Base-by-base conservation (phyloP, 2,888 invertebrate species). In the Leptogaster cylindrica region DNA sequence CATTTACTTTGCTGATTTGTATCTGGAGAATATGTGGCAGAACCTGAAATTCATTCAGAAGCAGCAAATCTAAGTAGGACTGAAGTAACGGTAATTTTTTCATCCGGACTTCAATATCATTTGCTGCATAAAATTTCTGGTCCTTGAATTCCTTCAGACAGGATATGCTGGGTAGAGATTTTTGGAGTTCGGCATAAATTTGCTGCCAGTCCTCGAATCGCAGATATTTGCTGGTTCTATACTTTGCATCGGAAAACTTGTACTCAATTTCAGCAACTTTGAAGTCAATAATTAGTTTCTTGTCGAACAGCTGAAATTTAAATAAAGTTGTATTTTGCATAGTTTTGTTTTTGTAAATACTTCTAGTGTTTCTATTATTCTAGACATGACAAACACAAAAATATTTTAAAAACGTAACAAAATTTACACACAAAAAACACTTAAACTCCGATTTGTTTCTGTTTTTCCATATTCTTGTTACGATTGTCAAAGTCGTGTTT, bases 171-270 rank as follows among this genome's bases (percentile, higher is more conserved):
- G 12, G 41, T 23, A 66, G 10, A 6, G 41, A 23, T 12, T 23
- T 50, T 5, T 46, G 27, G 7, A 70, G 7, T 28, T 70, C 66
- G 7, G 66, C 68, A 28, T 70, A 70, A 7, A 70, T 46, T 28
- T 70, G 66, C 7, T 55, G 64, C 70, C 70, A 70, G 16, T 70
- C 64, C 48, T 67, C 66, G n/a, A 70, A 65, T 8, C 68, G 39
- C 25, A 70, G 44, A 68, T 68, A 70, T 65, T 70, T 70, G 28
- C 68, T 41, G n/a, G 66, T 68, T 18, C 50, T 52, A 12, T 66
- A 41, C 2, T 46, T 52, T 5, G 23, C 27, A 8, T 36, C 63
- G 14, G 63, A 61, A 8, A 68, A 51, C n/a, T 66, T 36, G 20
- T 51, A 68, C 23, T 52, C 50, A 23, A 61, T 27, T 14, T 20